Conservation (phyloP, 2,797 vertebrate species). For the Cossypha heuglini region DNA sequence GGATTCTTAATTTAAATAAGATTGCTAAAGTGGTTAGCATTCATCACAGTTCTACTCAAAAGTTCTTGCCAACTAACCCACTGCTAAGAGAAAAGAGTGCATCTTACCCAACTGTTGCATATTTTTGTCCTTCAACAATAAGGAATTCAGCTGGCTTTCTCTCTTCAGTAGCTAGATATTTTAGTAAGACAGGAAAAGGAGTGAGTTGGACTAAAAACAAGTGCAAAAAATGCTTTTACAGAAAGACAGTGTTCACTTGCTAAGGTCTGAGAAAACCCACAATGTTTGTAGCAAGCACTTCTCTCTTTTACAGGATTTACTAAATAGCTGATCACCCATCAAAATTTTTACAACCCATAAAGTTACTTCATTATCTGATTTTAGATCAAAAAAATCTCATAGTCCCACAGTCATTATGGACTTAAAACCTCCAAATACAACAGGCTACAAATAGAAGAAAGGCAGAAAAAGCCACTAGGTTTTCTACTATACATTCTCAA, state of each 20-base stretch:
- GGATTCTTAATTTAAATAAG: background rate
- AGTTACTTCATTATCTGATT: background rate
- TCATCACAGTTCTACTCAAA: background rate
- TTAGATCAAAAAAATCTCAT: background rate
- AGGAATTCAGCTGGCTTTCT: slow-evolving; percentile 89
- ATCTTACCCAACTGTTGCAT: slow-evolving; percentile 94
- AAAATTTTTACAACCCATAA: background rate
- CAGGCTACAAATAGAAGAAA: background rate
- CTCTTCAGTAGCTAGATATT: slow-evolving; percentile 79
- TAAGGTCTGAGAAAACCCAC: background rate
- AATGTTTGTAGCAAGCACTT: background rate
- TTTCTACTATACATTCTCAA: background rate
- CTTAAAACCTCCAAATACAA: background rate
- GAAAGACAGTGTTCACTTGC: background rate
- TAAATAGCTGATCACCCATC: background rate
- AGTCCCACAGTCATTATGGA: background rate
- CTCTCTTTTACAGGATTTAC: background rate
- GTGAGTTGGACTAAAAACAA: background rate
- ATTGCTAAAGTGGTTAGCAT: background rate
- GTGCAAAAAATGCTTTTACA: background rate
- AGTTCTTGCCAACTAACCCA: background rate
- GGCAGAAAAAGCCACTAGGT: background rate
- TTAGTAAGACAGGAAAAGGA: slow-evolving; percentile 39
- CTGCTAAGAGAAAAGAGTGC: background rate
- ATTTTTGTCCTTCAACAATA: slow-evolving; percentile 88